phyloP scores from a whole-genome alignment of 2,888 invertebrate species.

The Euspilapteryx auroguttella region DNA sequence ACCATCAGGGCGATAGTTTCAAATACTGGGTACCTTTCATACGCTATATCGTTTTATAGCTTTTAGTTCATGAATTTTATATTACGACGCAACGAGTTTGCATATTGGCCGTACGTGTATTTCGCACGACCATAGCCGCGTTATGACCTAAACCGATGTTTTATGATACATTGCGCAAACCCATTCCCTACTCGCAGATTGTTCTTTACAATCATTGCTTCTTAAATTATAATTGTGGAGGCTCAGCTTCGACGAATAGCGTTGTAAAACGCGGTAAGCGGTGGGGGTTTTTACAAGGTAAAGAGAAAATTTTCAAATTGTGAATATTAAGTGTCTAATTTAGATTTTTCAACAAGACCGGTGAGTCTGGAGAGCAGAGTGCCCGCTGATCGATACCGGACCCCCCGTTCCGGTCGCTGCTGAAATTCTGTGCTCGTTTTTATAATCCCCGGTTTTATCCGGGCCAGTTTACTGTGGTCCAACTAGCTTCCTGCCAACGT shows the following conservation, averaged over 20 bases:
- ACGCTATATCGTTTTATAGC: conserved; percentile 29
- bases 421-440: conserved; percentile 40
- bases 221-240: not conserved
- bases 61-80: conserved; percentile 26
- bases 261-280: not conserved
- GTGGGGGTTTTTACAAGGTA: not conserved
- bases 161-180: too few species aligned
- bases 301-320: conserved; percentile 10
- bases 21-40: conserved; percentile 25
- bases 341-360: conserved; percentile 50
- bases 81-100: conserved; percentile 28
- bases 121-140: too few species aligned
- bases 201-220: not conserved
- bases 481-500: conserved; percentile 7
- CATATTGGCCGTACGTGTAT: conserved; percentile 22
- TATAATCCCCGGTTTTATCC: conserved; percentile 41
- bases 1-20: too few species aligned
- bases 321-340: conserved; percentile 54
- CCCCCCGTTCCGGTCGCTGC: conserved; percentile 51
- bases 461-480: conserved; percentile 21
- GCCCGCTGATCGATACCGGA: conserved; percentile 43
- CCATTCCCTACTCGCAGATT: too few species aligned
- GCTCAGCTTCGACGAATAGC: too few species aligned
- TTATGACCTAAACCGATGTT: too few species aligned
- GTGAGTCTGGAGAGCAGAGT: conserved; percentile 21